These are phyloP conservation scores for Ceramica pisi DNA, from an alignment of 2,888 invertebrate genomes.

Conservation along the genomic window DNA sequence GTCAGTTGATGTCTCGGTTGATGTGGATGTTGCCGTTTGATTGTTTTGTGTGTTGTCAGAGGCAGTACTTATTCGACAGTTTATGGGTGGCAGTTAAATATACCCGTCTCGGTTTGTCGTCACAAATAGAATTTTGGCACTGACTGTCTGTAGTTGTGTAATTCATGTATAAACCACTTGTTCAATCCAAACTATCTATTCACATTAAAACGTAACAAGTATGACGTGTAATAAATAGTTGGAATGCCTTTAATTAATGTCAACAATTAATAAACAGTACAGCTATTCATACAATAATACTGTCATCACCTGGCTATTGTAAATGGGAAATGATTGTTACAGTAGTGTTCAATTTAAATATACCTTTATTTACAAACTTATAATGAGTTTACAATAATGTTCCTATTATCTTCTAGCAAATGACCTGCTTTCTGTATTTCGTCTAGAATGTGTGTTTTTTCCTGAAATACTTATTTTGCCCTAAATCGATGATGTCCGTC, in stretches of 20 bases:
- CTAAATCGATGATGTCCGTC: slow-evolving; percentile 69
- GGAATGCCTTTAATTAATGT: slow-evolving; percentile 48
- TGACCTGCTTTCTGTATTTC: not conserved
- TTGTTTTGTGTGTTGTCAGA: slow-evolving; percentile 77
- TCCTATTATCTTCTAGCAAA: not conserved
- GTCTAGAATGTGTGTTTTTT: slow-evolving; percentile 23
- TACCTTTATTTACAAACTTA: not conserved
- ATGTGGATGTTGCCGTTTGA: slow-evolving; percentile 44
- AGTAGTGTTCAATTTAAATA: slow-evolving; percentile 9
- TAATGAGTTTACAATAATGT: not conserved
- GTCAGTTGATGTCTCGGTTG: slow-evolving; percentile 26
- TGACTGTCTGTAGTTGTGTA: slow-evolving; percentile 89
- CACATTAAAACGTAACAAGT: slow-evolving; percentile 73
- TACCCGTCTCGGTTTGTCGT: slow-evolving; percentile 90
- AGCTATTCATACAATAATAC: slow-evolving; percentile 30
- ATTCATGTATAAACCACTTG: slow-evolving; percentile 89
- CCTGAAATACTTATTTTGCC: slow-evolving; percentile 32
- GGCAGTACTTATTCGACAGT: slow-evolving; percentile 86
- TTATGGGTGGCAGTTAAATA: slow-evolving; percentile 90
- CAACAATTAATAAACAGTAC: slow-evolving; percentile 27
- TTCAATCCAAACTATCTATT: slow-evolving; percentile 84
- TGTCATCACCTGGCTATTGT: slow-evolving; percentile 24
- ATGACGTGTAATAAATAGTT: slow-evolving; percentile 66
- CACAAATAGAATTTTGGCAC: slow-evolving; percentile 91
- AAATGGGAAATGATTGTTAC: slow-evolving; percentile 24